Percentiles rank a stretch among this genome's conserved stretches.
Conservation (phyloP, 1,140 invertebrate genomes). For the Lordiphosa clarofinis region DNA sequence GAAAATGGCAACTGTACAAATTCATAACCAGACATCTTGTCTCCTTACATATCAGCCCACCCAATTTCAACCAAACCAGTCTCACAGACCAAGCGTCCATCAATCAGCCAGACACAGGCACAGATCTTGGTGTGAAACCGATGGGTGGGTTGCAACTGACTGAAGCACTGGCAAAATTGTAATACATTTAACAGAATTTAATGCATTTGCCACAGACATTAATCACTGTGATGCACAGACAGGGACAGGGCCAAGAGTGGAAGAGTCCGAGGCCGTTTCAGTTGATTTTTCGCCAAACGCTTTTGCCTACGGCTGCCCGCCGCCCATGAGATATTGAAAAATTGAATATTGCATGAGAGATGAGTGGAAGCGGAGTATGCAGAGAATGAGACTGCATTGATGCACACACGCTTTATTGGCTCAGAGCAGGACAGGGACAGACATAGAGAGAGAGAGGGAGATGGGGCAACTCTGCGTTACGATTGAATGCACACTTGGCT, state of each 20-base stretch:
- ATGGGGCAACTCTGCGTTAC: slow-evolving; percentile 19
- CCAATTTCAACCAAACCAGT: slow-evolving; percentile 28
- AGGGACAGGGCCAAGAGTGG: slow-evolving; percentile 1
- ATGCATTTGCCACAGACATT: slow-evolving; percentile 79
- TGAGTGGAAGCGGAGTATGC: slow-evolving; percentile 16
- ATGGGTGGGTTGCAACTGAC: slow-evolving; percentile 8
- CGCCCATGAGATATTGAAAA: slow-evolving; percentile 67
- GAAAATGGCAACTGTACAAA: slow-evolving; percentile 53
- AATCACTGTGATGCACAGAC: slow-evolving; percentile 78
- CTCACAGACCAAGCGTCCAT: slow-evolving; percentile 52
- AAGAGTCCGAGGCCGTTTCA: slow-evolving; percentile 18
- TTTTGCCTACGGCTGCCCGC: slow-evolving; percentile 23
- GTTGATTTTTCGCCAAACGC: slow-evolving; percentile 70
- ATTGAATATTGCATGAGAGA: slow-evolving; percentile 69
- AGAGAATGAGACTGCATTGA: slow-evolving; percentile 28
- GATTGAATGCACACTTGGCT: slow-evolving; percentile 72
- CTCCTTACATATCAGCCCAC: slow-evolving; percentile 34
- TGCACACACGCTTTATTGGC: slow-evolving; percentile 50
- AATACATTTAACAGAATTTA: slow-evolving; percentile 79
- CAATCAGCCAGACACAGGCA: slow-evolving; percentile 66
- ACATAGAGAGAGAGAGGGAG: neutral
- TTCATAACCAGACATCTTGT: slow-evolving; percentile 49
- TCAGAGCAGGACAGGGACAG: slow-evolving; percentile 31
- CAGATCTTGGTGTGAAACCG: slow-evolving; percentile 69
- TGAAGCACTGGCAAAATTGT: slow-evolving; percentile 66